Evolutionary conservation across 2,797 vertebrate genomes (phyloP), one percentile per base, ranked within the genome.

Genomic region (Lophura swinhoii): DNA sequence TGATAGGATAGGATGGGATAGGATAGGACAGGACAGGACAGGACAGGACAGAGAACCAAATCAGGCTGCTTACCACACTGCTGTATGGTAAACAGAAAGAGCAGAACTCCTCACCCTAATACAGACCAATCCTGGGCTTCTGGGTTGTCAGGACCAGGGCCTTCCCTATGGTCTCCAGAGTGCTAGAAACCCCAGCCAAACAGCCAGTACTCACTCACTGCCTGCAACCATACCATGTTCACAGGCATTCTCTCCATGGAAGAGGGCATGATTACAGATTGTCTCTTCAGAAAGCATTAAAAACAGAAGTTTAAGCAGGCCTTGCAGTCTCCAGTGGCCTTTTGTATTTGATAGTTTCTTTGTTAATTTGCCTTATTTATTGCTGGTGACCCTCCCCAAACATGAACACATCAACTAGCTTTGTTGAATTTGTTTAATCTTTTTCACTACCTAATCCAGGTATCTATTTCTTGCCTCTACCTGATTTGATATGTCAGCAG

Each of bases 171-270:
- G 23, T 10, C 51, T 75, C 51, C 53, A 70, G n/a, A 63, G 21
- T 71, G 3, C 28, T 70, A 31, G 51, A 67, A 87, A 68, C 2
- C 9, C 35, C 55, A 55, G n/a, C 4, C 33, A 81, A 77, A 75
- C 28, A 39, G 7, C 9, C 29, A 20, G 7, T n/a, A 64, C 15
- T 18, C 37, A 6, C 35, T 73, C 60, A 21, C 20, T 43, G 18
- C 24, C 20, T 60, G 49, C 21, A 55, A 4, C 11, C 2, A 9
- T 18, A 71, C 28, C 20, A 62, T 72, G 6, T 29, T 85, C 37
- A 15, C 3, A 7, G 23, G 59, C 43, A 31, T 3, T 21, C 8
- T 14, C 46, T 35, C 14, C 18, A 20, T 0, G 0, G 35, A 11
- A 87, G 21, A 24, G 6, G 33, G 8, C 16, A 33, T 72, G 15